Evolutionary conservation across 2,888 invertebrate genomes (phyloP), one percentile per base, ranked within the genome.

Genomic region (Eupithecia inturbata): DNA sequence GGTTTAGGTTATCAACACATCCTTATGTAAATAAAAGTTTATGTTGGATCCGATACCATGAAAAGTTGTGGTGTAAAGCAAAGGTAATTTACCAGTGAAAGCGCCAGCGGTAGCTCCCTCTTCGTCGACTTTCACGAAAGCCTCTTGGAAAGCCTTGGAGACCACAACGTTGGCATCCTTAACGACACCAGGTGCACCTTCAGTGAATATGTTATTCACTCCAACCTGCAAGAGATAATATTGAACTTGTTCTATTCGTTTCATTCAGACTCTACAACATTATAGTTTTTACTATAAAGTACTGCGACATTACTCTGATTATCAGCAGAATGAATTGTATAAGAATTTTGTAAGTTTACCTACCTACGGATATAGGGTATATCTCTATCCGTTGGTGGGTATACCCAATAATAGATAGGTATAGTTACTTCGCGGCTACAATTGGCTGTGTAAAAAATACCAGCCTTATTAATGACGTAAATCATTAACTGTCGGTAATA

Each of bases 51-150:
- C 49, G 49, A 49, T 49, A 49, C 49, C 49, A 26, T 57, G 49
- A 49, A 53, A 53, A 26, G 12, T 26, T 57, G 57, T 10, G 10
- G 22, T 57, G 57, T 26, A 57, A 57, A 57, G 57, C 12, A 57
- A 57, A 67, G 45, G 9, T 16, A 33, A 82, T 77, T 77, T 79
- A 89, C 89, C 96, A 79, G 97, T 97, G 49, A 97, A 97, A 39
- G 97, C 97, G 64, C 97, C 96, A 19, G 97, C 97, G 81, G 97
- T 97, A 41, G 97, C 96, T 1, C 98, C 98, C 85, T 97, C 96
- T 87, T 98, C 98, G 85, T 97, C 96, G 0, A 98, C 96, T 83
- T 97, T 96, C 79, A 98, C 96, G 84, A 96, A 97, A 5, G 97
- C 96, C 86, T 97, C 97, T 84, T 98, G 98, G 60, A 97, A 88